Conservation (phyloP, 2,888 invertebrate species). For the Melanchra persicariae region DNA sequence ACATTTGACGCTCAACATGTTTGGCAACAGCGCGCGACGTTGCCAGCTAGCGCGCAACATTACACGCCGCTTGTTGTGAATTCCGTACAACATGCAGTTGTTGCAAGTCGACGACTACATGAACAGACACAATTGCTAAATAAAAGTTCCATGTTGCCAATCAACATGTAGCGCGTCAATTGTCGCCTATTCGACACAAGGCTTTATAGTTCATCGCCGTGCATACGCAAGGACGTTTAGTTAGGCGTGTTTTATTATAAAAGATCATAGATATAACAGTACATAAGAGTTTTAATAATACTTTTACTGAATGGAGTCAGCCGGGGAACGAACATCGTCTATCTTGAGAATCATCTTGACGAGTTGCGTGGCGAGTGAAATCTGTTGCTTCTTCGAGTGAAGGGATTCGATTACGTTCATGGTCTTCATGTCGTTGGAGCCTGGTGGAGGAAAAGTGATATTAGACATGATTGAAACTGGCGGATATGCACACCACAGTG, state of each 20-base stretch:
- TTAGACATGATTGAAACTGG: no score
- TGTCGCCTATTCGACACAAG: not conserved
- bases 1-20: no score
- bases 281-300: conserved; percentile 46
- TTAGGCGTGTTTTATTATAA: conserved; percentile 51
- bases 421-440: conserved; percentile 96
- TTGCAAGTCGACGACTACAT: no score
- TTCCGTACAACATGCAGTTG: no score
- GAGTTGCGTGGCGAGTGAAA: conserved; percentile 98
- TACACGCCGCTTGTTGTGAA: no score
- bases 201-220: not conserved
- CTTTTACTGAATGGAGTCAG: conserved; percentile 83
- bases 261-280: conserved; percentile 54
- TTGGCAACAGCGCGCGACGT: no score
- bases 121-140: no score
- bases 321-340: conserved; percentile 96
- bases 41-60: no score
- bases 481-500: no score
- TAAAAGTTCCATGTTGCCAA: no score
- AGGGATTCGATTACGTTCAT: conserved; percentile 99
- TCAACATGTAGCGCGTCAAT: no score
- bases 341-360: conserved; percentile 99
- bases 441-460: conserved; percentile 67
- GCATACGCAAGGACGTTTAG: conserved; percentile 7
- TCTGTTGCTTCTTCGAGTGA: conserved; percentile 99